A percentile compares a stretch with the other conserved stretches of the same genome.
phyloP scores from a whole-genome alignment of 2,888 invertebrate genomes.

The Sinhomidia bicolor region DNA sequence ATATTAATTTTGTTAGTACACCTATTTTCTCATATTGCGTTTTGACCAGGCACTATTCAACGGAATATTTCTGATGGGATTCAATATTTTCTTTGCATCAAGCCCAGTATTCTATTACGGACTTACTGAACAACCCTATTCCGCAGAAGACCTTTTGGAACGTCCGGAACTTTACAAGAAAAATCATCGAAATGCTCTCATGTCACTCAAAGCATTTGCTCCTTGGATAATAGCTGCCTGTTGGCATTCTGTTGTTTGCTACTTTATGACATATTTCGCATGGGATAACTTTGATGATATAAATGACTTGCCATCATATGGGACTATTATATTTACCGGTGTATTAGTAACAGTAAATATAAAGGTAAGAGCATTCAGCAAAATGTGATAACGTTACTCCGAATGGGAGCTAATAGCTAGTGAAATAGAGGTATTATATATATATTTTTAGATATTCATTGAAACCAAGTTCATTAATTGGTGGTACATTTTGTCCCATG shows the following conservation, averaged over 20 bases:
- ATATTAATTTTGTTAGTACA: too few relatives aligned
- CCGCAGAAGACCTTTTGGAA: constrained; percentile 84
- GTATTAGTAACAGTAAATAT: not conserved
- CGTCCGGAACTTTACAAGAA: constrained; percentile 87
- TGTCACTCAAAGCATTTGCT: constrained; percentile 86
- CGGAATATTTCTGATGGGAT: constrained; percentile 87
- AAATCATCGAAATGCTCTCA: constrained; percentile 85
- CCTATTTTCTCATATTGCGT: too few relatives aligned
- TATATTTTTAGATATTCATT: too few relatives aligned
- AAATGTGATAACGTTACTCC: too few relatives aligned
- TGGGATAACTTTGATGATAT: constrained; percentile 79
- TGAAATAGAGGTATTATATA: too few relatives aligned
- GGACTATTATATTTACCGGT: constrained; percentile 46
- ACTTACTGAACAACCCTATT: constrained; percentile 88
- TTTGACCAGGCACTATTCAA: constrained; percentile 19
- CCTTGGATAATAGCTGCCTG: constrained; percentile 84
- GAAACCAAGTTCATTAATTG: too few relatives aligned
- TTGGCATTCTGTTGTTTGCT: constrained; percentile 87
- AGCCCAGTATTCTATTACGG: constrained; percentile 89
- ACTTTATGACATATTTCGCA: constrained; percentile 83
- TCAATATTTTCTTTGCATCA: constrained; percentile 89
- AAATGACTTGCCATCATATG: constrained; percentile 83
- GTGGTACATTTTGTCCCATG: too few relatives aligned
- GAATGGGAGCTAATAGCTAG: too few relatives aligned
- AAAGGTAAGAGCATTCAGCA: not conserved